Evolutionary conservation across 2,113 vertebrate genomes (phyloP).

Genomic region (Heterotilapia buettikoferi): DNA sequence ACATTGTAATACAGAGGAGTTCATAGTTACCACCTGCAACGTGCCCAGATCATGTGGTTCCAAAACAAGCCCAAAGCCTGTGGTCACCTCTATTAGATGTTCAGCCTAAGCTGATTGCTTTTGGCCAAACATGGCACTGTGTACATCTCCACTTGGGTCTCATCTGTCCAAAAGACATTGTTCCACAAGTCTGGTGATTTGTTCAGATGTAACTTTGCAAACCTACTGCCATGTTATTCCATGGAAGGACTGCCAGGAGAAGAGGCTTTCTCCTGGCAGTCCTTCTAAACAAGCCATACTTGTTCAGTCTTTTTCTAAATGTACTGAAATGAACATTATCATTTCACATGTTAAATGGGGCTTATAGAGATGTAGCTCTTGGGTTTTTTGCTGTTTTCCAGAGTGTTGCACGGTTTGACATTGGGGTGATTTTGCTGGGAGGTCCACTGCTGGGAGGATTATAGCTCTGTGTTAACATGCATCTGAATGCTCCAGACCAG

Average conservation of each 20-base stretch:
- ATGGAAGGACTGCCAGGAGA: background rate
- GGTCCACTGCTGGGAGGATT: background rate
- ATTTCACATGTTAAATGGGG: background rate
- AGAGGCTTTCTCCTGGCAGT: background rate
- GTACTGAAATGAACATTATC: background rate
- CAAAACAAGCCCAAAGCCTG: background rate
- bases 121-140: background rate
- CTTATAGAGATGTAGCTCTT: background rate
- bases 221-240: background rate
- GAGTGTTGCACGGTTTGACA: background rate
- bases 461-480: background rate
- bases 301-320: background rate
- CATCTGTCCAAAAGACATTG: background rate
- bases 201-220: background rate
- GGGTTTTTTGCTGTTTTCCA: background rate
- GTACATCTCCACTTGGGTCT: background rate
- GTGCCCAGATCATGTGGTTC: background rate
- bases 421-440: background rate
- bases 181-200: background rate
- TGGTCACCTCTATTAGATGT: background rate
- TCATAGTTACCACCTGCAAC: background rate
- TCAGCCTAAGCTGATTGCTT: background rate
- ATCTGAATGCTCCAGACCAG: background rate
- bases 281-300: background rate
- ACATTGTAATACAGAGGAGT: background rate